Percentiles rank a stretch among this genome's conserved stretches.
Conservation (phyloP, 2,797 vertebrate species). For the Sebastes baramenuke region DNA sequence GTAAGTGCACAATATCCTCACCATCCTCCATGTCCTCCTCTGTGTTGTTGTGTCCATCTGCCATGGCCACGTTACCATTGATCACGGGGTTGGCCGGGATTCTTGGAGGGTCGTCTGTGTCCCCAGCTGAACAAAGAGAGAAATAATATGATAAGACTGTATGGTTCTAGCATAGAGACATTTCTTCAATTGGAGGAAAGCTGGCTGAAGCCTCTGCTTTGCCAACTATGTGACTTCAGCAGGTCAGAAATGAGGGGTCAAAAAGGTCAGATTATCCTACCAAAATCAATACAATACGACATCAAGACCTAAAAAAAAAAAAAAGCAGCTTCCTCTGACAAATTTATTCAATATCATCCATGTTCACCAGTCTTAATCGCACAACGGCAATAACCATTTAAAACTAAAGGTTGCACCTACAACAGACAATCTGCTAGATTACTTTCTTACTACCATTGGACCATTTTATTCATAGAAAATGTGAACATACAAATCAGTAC, state of each 20-base stretch:
- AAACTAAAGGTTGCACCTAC: neutral
- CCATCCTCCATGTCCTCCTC: constrained; percentile 99
- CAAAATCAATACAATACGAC: neutral
- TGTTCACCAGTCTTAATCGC: neutral
- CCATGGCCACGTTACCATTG: constrained; percentile 97
- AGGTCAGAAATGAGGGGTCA: neutral
- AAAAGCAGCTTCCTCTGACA: neutral
- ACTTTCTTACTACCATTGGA: neutral
- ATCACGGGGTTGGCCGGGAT: constrained; percentile 97
- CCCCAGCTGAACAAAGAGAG: constrained; percentile 86
- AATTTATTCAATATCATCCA: neutral
- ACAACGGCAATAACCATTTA: neutral
- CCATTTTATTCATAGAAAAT: neutral
- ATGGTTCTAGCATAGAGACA: neutral
- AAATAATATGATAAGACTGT: neutral
- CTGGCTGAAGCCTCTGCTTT: neutral
- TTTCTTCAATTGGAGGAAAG: neutral
- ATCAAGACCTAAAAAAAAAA: neutral
- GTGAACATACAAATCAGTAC: neutral
- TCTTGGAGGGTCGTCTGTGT: constrained; percentile 98
- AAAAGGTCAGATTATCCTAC: neutral
- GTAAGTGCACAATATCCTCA: constrained; percentile 69
- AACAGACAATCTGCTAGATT: neutral
- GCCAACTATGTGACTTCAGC: neutral
- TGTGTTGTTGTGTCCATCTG: constrained; percentile 95